Evolutionary conservation across 2,797 vertebrate genomes (phyloP).

Genomic region (Scolopax bukidnonensis): DNA sequence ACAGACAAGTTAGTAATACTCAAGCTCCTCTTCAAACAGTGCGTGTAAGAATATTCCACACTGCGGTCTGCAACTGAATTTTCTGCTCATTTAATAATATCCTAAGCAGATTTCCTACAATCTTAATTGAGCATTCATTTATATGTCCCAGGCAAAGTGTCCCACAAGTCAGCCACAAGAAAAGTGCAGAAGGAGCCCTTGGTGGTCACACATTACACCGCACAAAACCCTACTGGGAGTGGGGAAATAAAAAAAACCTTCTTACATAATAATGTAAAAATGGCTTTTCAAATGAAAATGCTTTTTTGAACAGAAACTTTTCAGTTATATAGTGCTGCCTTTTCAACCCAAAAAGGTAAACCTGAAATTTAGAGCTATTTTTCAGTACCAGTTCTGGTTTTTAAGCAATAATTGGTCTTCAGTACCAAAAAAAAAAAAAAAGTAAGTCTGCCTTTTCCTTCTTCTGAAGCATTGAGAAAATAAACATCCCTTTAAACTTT

Average conservation of each 20-base stretch:
- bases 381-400: neutral
- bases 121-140: neutral
- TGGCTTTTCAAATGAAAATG: neutral
- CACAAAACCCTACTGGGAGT: neutral
- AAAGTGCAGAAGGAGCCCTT: neutral
- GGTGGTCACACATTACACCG: neutral
- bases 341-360: neutral
- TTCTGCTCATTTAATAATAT: neutral
- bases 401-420: neutral
- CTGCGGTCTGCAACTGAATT: neutral
- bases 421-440: neutral
- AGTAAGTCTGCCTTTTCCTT: neutral
- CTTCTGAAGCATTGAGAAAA: neutral
- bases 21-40: neutral
- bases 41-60: neutral
- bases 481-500: neutral
- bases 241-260: neutral
- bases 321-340: neutral
- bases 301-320: neutral
- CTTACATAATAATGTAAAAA: neutral
- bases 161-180: neutral
- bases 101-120: neutral
- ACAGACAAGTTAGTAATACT: neutral
- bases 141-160: neutral
- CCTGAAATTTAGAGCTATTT: neutral